Evolutionary conservation across 2,113 vertebrate species (phyloP), one percentile per base, ranked within the genome.

Genomic region (Lepus timidus): DNA sequence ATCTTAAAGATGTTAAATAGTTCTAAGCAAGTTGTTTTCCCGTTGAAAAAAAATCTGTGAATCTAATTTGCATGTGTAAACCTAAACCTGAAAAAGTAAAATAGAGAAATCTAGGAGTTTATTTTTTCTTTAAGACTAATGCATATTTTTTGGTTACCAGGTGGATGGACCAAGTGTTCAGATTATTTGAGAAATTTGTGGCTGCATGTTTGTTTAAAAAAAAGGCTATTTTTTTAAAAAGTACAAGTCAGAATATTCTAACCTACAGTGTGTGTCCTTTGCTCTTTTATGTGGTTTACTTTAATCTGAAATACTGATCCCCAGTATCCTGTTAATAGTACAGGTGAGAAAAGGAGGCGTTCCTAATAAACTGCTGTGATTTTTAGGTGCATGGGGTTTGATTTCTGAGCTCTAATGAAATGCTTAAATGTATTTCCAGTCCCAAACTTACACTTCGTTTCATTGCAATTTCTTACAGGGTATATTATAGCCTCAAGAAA

Each of bases 11-110:
- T 79, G 87, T 58, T 92, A 91, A 92, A 88, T 55, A 92, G 85
- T 97, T 68, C 83, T 33, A 84, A 91, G 65, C 62, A 88, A 90
- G 64, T 85, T 86, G 76, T 93, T 96, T 95, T 92, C 67, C 85
- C 78, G 92, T 88, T 95, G 82, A 64, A 96, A 58, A 97, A 96
- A 74, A 68, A 96, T 31, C 80, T 96, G 90, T 97, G 87, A 94
- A 82, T 89, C 85, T 80, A 94, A 92, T 93, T 95, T 92, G 94
- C 96, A 96, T 95, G 95, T 96, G n/a, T 92, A 86, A 93, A 78
- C 92, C 68, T 86, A 67, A 80, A 96, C 91, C 64, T 86, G 67
- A 80, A 96, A 93, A 93, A 92, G 74, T 58, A 80, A 95, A 93
- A 62, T 65, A 73, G 11, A 79, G 78, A 92, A 95, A 94, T 51